Base-by-base conservation (phyloP, 2,888 invertebrate species). In the Eupithecia dodoneata region DNA sequence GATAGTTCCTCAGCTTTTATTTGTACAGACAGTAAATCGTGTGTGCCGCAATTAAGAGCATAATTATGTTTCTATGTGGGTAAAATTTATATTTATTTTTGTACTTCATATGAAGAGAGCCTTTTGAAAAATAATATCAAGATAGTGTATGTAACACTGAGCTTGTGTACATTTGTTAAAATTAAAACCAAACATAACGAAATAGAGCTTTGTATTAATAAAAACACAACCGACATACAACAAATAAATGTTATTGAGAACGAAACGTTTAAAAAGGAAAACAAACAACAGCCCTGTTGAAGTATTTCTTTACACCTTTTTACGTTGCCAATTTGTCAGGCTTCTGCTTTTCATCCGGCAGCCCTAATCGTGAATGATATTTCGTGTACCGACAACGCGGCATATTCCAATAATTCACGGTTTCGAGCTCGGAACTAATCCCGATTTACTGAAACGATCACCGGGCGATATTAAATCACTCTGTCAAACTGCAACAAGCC, bases 401-500 rank as follows among this genome's bases (percentile, higher is more conserved):
- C 86, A 88, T 87, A 89, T 89, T 88, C 87, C 86, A 90, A 92
- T 92, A 92, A 92, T 87, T 93, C 90, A 92, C 90, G 89, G 85
- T 89, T 91, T 88, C 89, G 87, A 89, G 86, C 89, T 90, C 88
- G 85, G 88, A 80, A 90, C 90, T 92, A 92, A 93, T 92, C 91
- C 91, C 91, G 92, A 91, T 91, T 91, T 91, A 92, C 89, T 92
- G 92, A 90, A 93, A 91, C 93, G 91, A 93, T 91, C 91, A 88
- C 87, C 90, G 85, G 81, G 81, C 90, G 88, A 91, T 92, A 93
- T 91, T 94, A 93, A 93, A 94, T 94, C 93, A 93, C 91, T 91
- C 89, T 92, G 93, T 94, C 93, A 93, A 91, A 92, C 91, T 93
- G 91, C 91, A 92, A 91, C 93, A 90, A 91, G 91, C 91, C 90